These are phyloP conservation scores for Drosophila mettleri DNA, from an alignment of 2,888 invertebrate genomes.

Conservation along the genomic window DNA sequence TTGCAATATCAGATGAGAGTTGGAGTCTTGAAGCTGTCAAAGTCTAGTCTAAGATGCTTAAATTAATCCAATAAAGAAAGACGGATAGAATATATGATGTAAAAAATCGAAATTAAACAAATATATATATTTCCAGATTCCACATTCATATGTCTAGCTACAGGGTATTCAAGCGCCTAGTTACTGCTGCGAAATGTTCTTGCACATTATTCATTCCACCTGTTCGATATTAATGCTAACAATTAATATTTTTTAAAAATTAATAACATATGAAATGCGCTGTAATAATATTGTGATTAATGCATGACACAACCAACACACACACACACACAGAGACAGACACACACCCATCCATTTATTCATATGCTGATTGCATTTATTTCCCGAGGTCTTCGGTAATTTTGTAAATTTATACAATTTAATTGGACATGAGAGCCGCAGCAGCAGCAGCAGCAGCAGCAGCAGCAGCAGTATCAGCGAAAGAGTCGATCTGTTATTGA, in stretches of 20 bases:
- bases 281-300: constrained; percentile 61
- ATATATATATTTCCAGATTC: too few species aligned
- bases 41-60: too few species aligned
- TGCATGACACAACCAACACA: constrained; percentile 32
- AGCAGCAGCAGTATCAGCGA: background rate
- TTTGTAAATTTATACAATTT: constrained; percentile 76
- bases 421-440: constrained; percentile 69
- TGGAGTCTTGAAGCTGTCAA: too few species aligned
- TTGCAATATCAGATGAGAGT: too few species aligned
- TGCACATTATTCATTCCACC: background rate
- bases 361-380: constrained; percentile 30
- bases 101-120: too few species aligned
- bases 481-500: constrained; percentile 39
- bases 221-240: constrained; percentile 38
- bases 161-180: constrained; percentile 22
- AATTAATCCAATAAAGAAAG: too few species aligned
- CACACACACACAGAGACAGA: constrained; percentile 7
- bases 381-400: constrained; percentile 60
- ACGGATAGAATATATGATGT: too few species aligned
- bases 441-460: constrained; percentile 5
- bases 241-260: constrained; percentile 54
- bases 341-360: background rate
- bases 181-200: background rate
- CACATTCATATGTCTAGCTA: too few species aligned
- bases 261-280: constrained; percentile 55